Evolutionary conservation across 1,140 invertebrate species (phyloP), one percentile per base, ranked within the genome.

Genomic region (Micrasema minimum): DNA sequence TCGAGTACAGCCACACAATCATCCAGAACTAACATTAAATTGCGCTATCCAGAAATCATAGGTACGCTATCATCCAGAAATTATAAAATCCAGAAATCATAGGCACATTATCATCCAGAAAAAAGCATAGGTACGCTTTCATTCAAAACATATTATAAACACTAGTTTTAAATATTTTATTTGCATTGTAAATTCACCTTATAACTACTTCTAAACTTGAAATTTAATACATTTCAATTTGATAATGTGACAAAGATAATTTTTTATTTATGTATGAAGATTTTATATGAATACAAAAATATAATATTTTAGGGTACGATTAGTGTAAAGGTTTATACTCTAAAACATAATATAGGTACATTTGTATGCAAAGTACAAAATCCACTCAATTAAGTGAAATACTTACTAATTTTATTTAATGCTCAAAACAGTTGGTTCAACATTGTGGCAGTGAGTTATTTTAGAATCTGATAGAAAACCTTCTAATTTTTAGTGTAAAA

Each of bases 331-430:
- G n/a, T n/a, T n/a, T n/a, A n/a, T n/a, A n/a, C n/a, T n/a, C n/a
- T n/a, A n/a, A n/a, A n/a, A n/a, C n/a, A n/a, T n/a, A n/a, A n/a
- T n/a, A n/a, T n/a, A n/a, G n/a, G n/a, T n/a, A n/a, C n/a, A n/a
- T n/a, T 45, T 45, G 43, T 57, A 57, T 57, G 53, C 53, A 57
- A 57, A 57, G 53, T 57, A 57, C 53, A 57, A 57, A 57, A 57
- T 57, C 18, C 53, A 57, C n/a, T 37, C 37, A 57, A 4, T n/a
- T 37, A 22, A 12, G 20, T 18, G 20, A 22, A 23, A 12, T 23
- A 23, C 4, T 51, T 1, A 18, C n/a, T 51, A 51, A 51, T 51
- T 51, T 23, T 16, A 5, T n/a, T n/a, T 51, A 51, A n/a, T n/a
- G n/a, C n/a, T n/a, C 50, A 51, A 51, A 16, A 10, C 6, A 43